phyloP scores from a whole-genome alignment of 1,140 invertebrate species.

The Colletes latitarsis region DNA sequence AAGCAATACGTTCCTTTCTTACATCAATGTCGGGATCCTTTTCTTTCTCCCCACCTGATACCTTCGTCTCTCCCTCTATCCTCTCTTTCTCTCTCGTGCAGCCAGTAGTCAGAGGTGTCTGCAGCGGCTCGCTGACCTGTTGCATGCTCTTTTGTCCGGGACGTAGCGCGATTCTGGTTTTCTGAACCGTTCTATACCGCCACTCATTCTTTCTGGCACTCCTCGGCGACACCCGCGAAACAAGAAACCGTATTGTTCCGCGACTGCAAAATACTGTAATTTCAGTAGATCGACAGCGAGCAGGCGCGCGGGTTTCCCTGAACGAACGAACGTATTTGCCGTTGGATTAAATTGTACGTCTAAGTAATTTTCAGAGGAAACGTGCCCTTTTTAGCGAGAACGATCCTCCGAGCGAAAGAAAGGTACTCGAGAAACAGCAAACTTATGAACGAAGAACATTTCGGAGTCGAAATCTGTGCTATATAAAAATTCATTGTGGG shows the following conservation, averaged over 20 bases:
- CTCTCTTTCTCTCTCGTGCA: slow-evolving; percentile 13
- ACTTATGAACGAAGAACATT: not conserved
- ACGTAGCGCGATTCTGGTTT: slow-evolving; percentile 58
- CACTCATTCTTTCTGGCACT: slow-evolving; percentile 72
- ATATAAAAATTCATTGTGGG: no score
- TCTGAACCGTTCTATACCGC: slow-evolving; percentile 64
- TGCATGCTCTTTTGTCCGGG: slow-evolving; percentile 77
- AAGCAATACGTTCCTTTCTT: slow-evolving; percentile 58
- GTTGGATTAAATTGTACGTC: not conserved
- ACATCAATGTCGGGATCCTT: slow-evolving; percentile 33
- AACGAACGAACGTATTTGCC: not conserved
- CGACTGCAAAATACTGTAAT: slow-evolving; percentile 72
- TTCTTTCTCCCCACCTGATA: not conserved
- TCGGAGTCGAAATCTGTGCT: no score
- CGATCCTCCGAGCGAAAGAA: not conserved
- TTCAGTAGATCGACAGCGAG: slow-evolving; percentile 68
- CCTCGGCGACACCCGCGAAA: slow-evolving; percentile 64
- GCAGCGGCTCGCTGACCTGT: slow-evolving; percentile 72
- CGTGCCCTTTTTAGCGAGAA: not conserved
- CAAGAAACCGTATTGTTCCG: slow-evolving; percentile 74
- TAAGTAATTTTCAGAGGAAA: not conserved
- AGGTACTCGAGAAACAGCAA: not conserved
- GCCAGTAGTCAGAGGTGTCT: slow-evolving; percentile 50
- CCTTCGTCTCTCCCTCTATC: not conserved
- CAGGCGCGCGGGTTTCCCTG: not conserved